Evolutionary conservation across 2,888 invertebrate genomes (phyloP).

Genomic region (Lasioglossum villosulum): DNA sequence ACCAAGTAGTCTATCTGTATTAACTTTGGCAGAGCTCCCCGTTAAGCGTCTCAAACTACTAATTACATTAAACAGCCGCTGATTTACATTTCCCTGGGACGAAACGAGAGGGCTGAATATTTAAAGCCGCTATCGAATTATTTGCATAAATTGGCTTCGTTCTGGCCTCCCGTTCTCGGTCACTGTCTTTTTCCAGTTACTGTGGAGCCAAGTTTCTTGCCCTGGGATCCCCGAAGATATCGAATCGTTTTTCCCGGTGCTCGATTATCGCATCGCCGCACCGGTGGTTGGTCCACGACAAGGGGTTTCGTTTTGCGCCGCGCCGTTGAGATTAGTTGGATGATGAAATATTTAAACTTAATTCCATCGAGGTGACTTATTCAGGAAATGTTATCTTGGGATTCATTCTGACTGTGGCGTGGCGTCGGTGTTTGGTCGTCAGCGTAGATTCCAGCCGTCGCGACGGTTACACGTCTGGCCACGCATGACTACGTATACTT

Average conservation of each 20-base stretch:
- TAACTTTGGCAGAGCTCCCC: neutral
- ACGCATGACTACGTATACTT: slow-evolving; percentile 38
- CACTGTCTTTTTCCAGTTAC: slow-evolving; percentile 28
- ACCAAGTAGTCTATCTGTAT: neutral
- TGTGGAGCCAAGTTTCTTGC: slow-evolving; percentile 15
- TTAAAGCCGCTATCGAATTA: slow-evolving; percentile 28
- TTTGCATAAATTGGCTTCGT: slow-evolving; percentile 42
- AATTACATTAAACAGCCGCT: slow-evolving; percentile 23
- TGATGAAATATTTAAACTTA: slow-evolving; percentile 76
- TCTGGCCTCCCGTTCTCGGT: neutral
- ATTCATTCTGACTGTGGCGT: neutral
- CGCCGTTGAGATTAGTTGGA: slow-evolving; percentile 64
- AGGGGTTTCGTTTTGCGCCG: slow-evolving; percentile 25
- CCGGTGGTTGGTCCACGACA: neutral
- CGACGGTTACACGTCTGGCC: slow-evolving; percentile 4
- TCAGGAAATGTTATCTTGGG: slow-evolving; percentile 63
- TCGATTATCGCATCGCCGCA: slow-evolving; percentile 17
- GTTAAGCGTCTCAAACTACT: neutral
- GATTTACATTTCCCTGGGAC: slow-evolving; percentile 19
- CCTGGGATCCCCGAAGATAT: slow-evolving; percentile 1
- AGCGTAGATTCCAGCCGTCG: neutral
- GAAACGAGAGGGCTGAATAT: neutral
- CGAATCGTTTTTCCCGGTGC: slow-evolving; percentile 5
- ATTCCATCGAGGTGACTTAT: slow-evolving; percentile 74
- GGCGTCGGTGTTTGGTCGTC: neutral